Evolutionary conservation across 2,888 invertebrate genomes (phyloP).

Genomic region (Clitarchus hookeri): DNA sequence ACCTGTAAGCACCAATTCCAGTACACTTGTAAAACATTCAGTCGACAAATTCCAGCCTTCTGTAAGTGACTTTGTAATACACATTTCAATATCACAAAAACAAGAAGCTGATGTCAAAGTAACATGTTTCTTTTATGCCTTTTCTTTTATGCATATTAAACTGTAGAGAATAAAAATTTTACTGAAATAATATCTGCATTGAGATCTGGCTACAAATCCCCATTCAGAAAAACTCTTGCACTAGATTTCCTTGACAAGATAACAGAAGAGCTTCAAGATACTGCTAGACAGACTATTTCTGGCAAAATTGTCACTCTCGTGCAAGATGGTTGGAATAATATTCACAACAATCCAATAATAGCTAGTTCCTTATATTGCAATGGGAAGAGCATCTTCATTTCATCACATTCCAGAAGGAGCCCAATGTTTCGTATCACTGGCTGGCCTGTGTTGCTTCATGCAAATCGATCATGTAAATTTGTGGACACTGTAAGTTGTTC

Average conservation of each 20-base stretch:
- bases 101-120: background rate
- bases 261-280: background rate
- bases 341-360: background rate
- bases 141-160: background rate
- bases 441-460: too few relatives aligned
- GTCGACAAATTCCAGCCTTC: background rate
- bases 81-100: background rate
- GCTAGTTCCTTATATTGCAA: background rate
- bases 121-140: background rate
- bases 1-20: background rate
- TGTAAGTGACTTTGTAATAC: background rate
- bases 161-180: background rate
- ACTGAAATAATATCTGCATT: background rate
- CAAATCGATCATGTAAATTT: too few relatives aligned
- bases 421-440: too few relatives aligned
- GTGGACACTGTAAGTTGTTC: too few relatives aligned
- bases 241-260: background rate
- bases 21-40: background rate
- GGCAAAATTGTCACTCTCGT: background rate
- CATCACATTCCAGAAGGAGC: background rate
- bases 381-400: background rate
- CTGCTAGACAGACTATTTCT: background rate
- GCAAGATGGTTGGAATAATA: background rate
- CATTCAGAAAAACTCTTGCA: background rate
- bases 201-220: background rate